Evolutionary conservation across 2,888 invertebrate species (phyloP), one percentile per base, ranked within the genome.

Genomic region (Eilema sororculum): DNA sequence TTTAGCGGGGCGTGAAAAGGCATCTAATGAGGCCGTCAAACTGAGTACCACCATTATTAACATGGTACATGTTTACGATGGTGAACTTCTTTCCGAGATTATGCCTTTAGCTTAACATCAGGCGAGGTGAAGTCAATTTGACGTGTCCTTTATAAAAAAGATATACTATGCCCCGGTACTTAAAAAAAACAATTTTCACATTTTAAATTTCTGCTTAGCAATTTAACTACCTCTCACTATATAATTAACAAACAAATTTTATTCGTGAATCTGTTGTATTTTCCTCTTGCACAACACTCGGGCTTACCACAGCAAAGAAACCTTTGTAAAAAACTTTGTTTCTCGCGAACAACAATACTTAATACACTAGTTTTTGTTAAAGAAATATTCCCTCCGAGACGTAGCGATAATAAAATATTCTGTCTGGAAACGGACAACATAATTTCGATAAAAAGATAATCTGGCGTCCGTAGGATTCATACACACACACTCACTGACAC

Each of bases 391-490:
- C 10, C 16, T 46, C 28, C 37, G n/a, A 24, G 57, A 37, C 10
- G 30, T 9, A 46, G 58, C 41, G 6, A 46, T 57, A 25, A 71
- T 76, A 69, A 71, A 78, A 75, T 65, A 71, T 66, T 75, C 63
- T 46, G 64, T 77, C 69, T 74, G 28, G 60, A 46, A 67, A 61
- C 72, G 75, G 74, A 81, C 80, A 81, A 65, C 72, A 77, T 82
- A 84, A 79, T 84, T 83, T 75, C 82, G 82, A 86, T 84, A 83
- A 80, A 84, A 84, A 85, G 82, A 87, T 88, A 85, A 88, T 81
- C 76, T 74, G 71, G 60, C 72, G 69, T 68, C 76, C 71, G 64
- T 73, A 72, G 75, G 79, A 76, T 76, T 75, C 69, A 41, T 16
- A 16, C 41, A 41, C 41, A 41, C 41, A 41, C 41, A 16, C 41